Evolutionary conservation across 2,797 vertebrate species (phyloP), one percentile per base, ranked within the genome.

Genomic region (Salmo trutta): DNA sequence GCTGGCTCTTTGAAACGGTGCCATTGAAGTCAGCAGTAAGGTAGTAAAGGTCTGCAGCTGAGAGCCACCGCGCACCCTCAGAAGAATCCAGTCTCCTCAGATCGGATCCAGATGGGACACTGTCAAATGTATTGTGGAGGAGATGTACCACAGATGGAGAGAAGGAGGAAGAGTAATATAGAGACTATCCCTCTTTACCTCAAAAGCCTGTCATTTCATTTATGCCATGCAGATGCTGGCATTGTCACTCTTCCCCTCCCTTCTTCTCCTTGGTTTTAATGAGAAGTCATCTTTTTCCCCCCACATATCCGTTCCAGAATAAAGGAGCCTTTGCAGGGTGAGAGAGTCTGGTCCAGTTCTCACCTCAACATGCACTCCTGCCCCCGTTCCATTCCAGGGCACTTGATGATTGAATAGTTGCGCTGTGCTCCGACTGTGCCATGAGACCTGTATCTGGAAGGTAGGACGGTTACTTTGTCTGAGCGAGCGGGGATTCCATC

Each of bases 321-420:
- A 73, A 81, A 82, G 62, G 19, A 65, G 71, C 80, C 74, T 70
- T 69, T 80, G 54, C 72, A 36, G 54, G 54, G 21, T n/a, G 56
- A 52, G 51, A 36, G 64, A 51, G 52, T 65, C 59, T 81, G 52
- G 53, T 47, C 71, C 68, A 66, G n/a, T 82, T 72, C 62, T 76
- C 73, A 62, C 52, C 41, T 56, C 41, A 29, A 16, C 59, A 70
- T 73, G 72, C 74, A 79, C 82, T 82, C 73, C 73, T 71, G 27
- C 24, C 17, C 52, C 54, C 17, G 72, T 79, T 51, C 54, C 17
- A 76, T 79, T 69, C 65, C 66, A 53, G n/a, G 59, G 47, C 17
- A 10, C 69, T 75, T 53, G 29, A 21, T 64, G 27, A 36, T 41
- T 75, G 41, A 81, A 75, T 71, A 21, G 29, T 8, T 24, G 16